A percentile compares a stretch with the other conserved stretches of the same genome.
These are phyloP conservation scores for Cotesia typhae DNA, from an alignment of 1,140 invertebrate species.

Conservation along the genomic window DNA sequence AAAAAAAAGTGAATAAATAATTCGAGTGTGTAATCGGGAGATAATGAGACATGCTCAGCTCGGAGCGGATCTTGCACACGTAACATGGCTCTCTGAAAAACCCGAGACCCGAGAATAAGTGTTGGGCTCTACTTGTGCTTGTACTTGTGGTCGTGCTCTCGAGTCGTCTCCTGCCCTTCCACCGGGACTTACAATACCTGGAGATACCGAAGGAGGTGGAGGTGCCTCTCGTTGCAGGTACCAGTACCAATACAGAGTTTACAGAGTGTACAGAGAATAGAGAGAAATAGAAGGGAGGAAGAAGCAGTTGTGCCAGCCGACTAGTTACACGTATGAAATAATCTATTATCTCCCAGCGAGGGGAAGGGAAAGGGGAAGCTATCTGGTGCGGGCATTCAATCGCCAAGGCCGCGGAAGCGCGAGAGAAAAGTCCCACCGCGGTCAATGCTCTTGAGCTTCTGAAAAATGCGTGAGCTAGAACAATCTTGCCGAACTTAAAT, in stretches of 20 bases:
- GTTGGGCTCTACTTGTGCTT: no score
- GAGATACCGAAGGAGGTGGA: no score
- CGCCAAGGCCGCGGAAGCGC: conserved; percentile 61
- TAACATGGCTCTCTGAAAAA: no score
- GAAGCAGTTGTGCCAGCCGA: conserved; percentile 37
- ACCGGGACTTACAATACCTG: no score
- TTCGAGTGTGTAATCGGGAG: conserved; percentile 9
- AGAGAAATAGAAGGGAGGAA: conserved; percentile 12
- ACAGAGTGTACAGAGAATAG: conserved; percentile 27
- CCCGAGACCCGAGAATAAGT: no score
- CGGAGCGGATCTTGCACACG: neutral
- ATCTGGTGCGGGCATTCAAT: conserved; percentile 65
- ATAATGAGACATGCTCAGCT: conserved; percentile 11
- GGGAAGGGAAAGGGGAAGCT: conserved; percentile 47
- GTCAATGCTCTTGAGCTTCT: conserved; percentile 56
- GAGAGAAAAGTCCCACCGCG: conserved; percentile 58
- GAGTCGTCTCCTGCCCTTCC: no score
- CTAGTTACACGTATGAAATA: conserved; percentile 63
- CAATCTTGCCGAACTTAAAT: no score
- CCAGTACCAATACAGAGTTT: neutral
- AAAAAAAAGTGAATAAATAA: neutral
- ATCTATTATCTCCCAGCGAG: conserved; percentile 57
- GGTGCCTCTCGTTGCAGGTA: no score
- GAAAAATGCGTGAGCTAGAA: no score
- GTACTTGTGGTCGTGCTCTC: no score